phyloP scores from a whole-genome alignment of 2,113 vertebrate genomes.

The Petrocephalus zakoni region DNA sequence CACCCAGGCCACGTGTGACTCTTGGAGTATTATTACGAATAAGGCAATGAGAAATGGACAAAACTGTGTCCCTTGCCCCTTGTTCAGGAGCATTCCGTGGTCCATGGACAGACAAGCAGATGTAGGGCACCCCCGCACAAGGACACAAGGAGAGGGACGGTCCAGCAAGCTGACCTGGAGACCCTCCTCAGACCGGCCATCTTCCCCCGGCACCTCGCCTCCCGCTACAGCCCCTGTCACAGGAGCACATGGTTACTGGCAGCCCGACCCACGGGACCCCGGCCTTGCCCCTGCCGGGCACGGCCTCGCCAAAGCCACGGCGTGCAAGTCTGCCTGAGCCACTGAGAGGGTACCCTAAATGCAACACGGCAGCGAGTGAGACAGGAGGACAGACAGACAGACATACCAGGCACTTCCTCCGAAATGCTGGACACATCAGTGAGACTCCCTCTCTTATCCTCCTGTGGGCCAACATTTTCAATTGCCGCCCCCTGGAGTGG shows the following conservation, averaged over 20 bases:
- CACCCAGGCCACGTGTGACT: background rate
- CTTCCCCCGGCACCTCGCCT: background rate
- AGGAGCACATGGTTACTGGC: background rate
- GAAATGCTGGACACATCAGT: background rate
- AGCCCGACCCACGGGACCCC: background rate
- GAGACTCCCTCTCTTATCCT: slow-evolving; percentile 7
- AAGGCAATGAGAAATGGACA: background rate
- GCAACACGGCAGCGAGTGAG: background rate
- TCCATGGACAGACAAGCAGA: background rate
- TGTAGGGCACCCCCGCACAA: background rate
- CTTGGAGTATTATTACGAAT: background rate
- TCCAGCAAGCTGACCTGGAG: slow-evolving; percentile 37
- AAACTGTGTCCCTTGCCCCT: background rate
- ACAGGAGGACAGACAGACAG: background rate
- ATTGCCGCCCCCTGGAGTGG: slow-evolving; percentile 46
- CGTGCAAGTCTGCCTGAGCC: background rate
- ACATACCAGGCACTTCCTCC: slow-evolving; percentile 10
- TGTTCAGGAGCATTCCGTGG: background rate
- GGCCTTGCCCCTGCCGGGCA: background rate
- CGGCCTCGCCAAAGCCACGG: background rate
- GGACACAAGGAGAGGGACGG: background rate
- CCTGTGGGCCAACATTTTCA: slow-evolving; percentile 42
- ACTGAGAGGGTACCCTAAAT: background rate
- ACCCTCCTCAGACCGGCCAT: slow-evolving; percentile 16
- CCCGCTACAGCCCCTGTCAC: background rate